phyloP scores from a whole-genome alignment of 2,888 invertebrate genomes.

The Cephus sareptanus region DNA sequence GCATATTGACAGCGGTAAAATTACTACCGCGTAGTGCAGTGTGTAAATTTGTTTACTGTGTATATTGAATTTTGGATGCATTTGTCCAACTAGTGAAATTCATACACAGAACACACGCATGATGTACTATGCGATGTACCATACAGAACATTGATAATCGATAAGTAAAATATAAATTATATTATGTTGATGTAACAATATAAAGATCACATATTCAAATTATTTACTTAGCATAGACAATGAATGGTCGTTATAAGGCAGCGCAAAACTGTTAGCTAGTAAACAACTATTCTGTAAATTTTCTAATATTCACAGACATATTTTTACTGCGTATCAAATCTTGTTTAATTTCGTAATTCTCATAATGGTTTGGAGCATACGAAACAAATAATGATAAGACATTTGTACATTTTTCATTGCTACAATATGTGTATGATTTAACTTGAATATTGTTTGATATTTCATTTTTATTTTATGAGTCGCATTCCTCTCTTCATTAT shows the following conservation, averaged over 20 bases:
- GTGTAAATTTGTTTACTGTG: neutral
- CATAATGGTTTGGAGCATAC: neutral
- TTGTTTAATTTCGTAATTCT: neutral
- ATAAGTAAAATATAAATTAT: neutral
- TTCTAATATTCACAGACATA: neutral
- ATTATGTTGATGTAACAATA: neutral
- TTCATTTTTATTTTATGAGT: constrained; percentile 13
- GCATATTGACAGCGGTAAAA: neutral
- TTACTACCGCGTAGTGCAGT: neutral
- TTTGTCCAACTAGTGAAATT: neutral
- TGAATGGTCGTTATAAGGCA: neutral
- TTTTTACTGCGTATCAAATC: neutral
- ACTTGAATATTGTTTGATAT: constrained; percentile 15
- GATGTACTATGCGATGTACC: neutral
- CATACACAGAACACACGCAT: neutral
- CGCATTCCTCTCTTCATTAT: constrained; percentile 5
- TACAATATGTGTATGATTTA: constrained; percentile 12
- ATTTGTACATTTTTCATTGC: constrained; percentile 23
- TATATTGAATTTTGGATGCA: neutral
- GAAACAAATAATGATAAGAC: neutral
- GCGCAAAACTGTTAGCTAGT: neutral
- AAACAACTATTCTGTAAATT: neutral
- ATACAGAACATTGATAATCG: neutral
- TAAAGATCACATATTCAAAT: neutral
- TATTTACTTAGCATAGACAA: neutral